phyloP scores from a whole-genome alignment of 2,888 invertebrate genomes.

The Megalurothrips usitatus region DNA sequence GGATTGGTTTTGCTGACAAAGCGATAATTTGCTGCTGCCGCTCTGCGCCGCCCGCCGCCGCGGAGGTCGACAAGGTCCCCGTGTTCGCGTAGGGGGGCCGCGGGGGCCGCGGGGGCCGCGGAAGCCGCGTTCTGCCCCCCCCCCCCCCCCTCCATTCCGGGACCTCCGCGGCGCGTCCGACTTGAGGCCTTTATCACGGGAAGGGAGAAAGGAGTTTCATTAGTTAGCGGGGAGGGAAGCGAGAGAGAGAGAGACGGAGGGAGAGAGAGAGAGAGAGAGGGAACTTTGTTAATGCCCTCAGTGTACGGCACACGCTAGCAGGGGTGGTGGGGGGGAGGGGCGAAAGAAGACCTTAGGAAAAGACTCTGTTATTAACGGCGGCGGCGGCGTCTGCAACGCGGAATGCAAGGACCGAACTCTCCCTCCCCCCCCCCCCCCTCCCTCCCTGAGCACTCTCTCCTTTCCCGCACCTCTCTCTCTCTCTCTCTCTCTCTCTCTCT shows the following conservation, averaged over 20 bases:
- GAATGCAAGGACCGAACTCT: too few relatives aligned
- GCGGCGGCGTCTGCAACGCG: neutral
- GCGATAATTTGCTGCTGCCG: too few relatives aligned
- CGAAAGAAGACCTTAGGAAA: too few relatives aligned
- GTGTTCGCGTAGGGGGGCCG: neutral
- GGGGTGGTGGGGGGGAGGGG: neutral
- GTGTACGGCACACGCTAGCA: neutral
- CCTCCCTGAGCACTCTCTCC: too few relatives aligned
- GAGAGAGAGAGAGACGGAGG: too few relatives aligned
- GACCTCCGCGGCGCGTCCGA: neutral
- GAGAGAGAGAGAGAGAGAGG: too few relatives aligned
- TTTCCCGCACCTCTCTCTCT: too few relatives aligned
- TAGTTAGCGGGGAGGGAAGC: constrained; percentile 26
- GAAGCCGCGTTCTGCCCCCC: neutral
- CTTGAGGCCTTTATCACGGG: constrained; percentile 23
- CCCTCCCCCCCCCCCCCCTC: neutral
- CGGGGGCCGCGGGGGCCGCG: too few relatives aligned
- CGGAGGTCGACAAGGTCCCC: neutral
- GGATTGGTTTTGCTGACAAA: too few relatives aligned
- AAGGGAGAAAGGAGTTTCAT: constrained; percentile 14
- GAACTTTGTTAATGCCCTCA: constrained; percentile 15
- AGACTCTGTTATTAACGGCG: neutral
- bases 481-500: neutral
- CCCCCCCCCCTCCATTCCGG: neutral
- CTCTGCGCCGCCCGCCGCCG: too few relatives aligned